These are phyloP conservation scores for Spea bombifrons DNA, from an alignment of 2,113 vertebrate genomes.

Conservation along the genomic window DNA sequence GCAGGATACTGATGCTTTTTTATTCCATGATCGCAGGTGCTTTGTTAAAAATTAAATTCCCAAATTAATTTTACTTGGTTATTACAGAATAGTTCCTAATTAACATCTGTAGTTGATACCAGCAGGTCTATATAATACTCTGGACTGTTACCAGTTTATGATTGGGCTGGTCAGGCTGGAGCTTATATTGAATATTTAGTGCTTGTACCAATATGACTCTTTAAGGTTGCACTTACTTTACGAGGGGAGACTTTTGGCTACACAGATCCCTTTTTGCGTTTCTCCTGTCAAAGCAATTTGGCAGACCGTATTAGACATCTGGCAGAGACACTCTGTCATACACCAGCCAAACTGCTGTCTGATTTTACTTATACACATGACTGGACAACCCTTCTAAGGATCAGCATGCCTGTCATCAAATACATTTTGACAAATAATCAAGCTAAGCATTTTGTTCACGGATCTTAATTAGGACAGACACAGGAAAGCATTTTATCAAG, in stretches of 20 bases:
- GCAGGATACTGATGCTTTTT: too few relatives aligned
- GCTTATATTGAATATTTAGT: background rate
- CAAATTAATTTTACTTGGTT: too few relatives aligned
- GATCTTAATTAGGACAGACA: conserved; percentile 35
- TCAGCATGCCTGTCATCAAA: conserved; percentile 28
- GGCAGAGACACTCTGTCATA: conserved; percentile 28
- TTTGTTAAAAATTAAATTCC: too few relatives aligned
- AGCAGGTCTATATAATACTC: too few relatives aligned
- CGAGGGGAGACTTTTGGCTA: background rate
- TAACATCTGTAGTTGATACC: too few relatives aligned
- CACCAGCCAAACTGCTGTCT: conserved; percentile 36
- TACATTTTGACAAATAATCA: conserved; percentile 46
- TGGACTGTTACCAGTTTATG: too few relatives aligned
- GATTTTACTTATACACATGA: conserved; percentile 39
- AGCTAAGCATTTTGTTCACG: conserved; percentile 33
- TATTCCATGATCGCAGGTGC: too few relatives aligned
- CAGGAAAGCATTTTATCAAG: conserved; percentile 41
- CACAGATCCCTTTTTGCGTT: conserved; percentile 7
- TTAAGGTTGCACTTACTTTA: conserved; percentile 12
- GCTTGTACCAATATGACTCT: background rate
- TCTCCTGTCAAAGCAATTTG: conserved; percentile 31
- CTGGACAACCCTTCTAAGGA: conserved; percentile 29
- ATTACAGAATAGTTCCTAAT: too few relatives aligned
- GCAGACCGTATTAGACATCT: conserved; percentile 35
- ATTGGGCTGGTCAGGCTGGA: too few relatives aligned